Evolutionary conservation across 2,113 vertebrate species (phyloP).

Genomic region (Antigone vipio): DNA sequence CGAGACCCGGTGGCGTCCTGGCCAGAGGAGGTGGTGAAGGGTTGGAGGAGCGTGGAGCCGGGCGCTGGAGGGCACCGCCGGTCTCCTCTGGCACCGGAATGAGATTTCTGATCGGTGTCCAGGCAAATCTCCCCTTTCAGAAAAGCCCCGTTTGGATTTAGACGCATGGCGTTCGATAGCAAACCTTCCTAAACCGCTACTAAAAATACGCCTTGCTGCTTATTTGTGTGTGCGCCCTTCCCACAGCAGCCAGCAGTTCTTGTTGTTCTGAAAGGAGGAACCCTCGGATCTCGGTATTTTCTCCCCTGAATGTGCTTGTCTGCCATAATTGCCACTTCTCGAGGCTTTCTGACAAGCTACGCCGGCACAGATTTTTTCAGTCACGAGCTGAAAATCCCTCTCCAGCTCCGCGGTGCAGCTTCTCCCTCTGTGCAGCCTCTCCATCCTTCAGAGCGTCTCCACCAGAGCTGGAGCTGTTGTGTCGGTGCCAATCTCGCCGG

Average conservation of each 20-base stretch:
- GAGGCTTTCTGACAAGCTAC: not conserved
- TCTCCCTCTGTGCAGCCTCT: not conserved
- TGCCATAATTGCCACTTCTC: not conserved
- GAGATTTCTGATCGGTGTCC: accelerated
- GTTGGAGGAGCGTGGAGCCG: accelerated
- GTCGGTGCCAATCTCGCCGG: not conserved
- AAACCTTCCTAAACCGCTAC: not conserved
- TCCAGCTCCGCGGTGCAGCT: not conserved
- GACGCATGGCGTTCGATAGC: accelerated
- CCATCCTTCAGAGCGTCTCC: not conserved
- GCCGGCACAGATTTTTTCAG: not conserved
- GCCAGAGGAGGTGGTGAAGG: not conserved
- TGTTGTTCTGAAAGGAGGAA: not conserved
- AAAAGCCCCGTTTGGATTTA: not conserved
- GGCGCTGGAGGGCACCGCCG: not conserved
- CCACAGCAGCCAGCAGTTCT: not conserved
- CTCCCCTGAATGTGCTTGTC: not conserved
- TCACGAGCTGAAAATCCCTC: not conserved
- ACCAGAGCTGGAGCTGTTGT: not conserved
- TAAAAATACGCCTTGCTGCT: not conserved
- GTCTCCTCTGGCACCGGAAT: accelerated
- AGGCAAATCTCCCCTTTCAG: not conserved
- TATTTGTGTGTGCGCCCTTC: not conserved
- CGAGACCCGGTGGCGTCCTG: accelerated
- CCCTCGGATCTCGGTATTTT: accelerated